Conservation (phyloP, 2,113 vertebrate genomes). For the Syrmaticus mikado region DNA sequence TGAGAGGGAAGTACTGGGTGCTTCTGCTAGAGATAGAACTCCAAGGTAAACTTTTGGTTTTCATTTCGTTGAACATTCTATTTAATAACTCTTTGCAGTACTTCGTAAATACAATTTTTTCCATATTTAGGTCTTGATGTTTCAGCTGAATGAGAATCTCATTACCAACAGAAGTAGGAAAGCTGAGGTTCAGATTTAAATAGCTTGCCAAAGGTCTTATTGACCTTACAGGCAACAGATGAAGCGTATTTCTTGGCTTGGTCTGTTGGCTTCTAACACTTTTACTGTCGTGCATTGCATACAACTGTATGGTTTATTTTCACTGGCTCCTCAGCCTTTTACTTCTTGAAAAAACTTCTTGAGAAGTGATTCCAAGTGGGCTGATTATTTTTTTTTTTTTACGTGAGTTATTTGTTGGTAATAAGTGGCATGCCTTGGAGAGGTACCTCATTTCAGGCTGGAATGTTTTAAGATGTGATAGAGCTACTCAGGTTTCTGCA, state of each 20-base stretch:
- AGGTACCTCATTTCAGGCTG: not conserved
- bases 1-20: constrained; percentile 42
- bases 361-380: not conserved
- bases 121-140: not conserved
- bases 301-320: not conserved
- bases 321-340: not conserved
- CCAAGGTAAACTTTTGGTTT: constrained; percentile 71
- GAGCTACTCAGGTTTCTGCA: not conserved
- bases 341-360: not conserved
- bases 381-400: not conserved
- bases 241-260: not conserved
- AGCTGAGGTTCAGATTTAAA: not conserved
- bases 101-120: not conserved
- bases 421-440: not conserved
- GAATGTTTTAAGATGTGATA: not conserved
- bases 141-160: not conserved
- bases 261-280: not conserved
- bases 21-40: constrained; percentile 61
- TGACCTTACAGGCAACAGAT: not conserved
- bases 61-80: not conserved
- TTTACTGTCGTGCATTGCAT: not conserved
- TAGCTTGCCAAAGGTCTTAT: not conserved
- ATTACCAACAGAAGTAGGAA: not conserved
- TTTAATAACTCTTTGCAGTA: not conserved
- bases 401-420: not conserved